A percentile compares a stretch with the other conserved stretches of the same genome.
Conservation (phyloP, 1,140 invertebrate species). For the Drosophila novamexicana region DNA sequence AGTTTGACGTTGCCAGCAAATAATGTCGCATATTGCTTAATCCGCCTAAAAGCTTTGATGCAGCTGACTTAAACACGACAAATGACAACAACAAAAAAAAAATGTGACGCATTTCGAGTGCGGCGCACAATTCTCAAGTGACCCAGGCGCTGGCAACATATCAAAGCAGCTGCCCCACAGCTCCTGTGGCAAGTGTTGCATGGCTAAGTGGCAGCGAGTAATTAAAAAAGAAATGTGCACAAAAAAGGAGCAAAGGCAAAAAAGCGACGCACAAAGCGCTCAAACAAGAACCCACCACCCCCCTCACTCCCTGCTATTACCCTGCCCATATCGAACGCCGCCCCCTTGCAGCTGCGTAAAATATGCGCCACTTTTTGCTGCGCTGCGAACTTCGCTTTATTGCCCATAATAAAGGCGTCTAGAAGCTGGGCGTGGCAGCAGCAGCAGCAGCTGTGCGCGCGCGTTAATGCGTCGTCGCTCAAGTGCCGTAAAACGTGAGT, state of each 20-base stretch:
- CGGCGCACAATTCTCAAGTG: constrained; percentile 69
- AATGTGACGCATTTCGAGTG: constrained; percentile 49
- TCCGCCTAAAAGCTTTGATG: constrained; percentile 79
- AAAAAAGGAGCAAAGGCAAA: constrained; percentile 67
- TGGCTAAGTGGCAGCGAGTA: constrained; percentile 69
- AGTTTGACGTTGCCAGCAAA: constrained; percentile 39
- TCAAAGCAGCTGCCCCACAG: constrained; percentile 45
- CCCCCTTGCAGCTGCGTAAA: constrained; percentile 41
- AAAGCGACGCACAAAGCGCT: constrained; percentile 52
- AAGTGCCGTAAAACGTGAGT: constrained; percentile 80
- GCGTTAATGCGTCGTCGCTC: constrained; percentile 82
- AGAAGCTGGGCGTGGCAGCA: constrained; percentile 59
- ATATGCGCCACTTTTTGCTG: constrained; percentile 68
- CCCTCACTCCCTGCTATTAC: background rate
- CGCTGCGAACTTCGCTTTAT: constrained; percentile 56
- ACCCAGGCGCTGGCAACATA: constrained; percentile 50
- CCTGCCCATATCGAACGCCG: constrained; percentile 1
- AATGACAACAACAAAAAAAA: background rate
- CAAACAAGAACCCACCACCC: background rate
- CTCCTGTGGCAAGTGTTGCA: background rate
- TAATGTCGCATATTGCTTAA: constrained; percentile 62
- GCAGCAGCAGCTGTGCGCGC: constrained; percentile 75
- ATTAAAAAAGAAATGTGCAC: constrained; percentile 76
- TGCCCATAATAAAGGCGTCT: constrained; percentile 76
- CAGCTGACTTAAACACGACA: background rate